phyloP scores from a whole-genome alignment of 2,113 vertebrate genomes.

The Nibea coibor region DNA sequence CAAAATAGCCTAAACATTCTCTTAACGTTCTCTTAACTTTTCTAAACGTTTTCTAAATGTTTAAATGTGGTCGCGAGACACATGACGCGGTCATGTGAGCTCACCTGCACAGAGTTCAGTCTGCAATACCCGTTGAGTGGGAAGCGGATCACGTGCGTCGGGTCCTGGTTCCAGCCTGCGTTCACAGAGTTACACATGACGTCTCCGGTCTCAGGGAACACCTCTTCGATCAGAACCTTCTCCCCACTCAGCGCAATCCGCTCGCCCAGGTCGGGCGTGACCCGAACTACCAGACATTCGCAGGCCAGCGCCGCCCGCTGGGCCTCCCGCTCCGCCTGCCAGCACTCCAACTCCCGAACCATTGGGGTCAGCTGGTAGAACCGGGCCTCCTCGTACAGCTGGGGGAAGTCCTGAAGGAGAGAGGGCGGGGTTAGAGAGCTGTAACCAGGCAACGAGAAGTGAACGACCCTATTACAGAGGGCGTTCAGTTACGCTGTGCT shows the following conservation, averaged over 20 bases:
- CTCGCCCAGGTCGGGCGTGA: constrained; percentile 92
- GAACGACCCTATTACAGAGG: too few species aligned
- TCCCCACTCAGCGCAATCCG: constrained; percentile 92
- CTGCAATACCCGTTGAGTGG: constrained; percentile 93
- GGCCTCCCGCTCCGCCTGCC: constrained; percentile 91
- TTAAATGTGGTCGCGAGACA: too few species aligned
- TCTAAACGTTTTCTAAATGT: too few species aligned
- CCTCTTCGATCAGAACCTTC: constrained; percentile 93
- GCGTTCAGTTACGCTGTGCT: too few species aligned
- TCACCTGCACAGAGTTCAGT: constrained; percentile 94
- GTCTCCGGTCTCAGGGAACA: constrained; percentile 93
- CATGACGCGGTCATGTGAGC: neutral
- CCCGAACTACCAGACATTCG: constrained; percentile 92
- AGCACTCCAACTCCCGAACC: constrained; percentile 93
- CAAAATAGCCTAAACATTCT: too few species aligned
- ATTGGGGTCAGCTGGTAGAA: constrained; percentile 94
- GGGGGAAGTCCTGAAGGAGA: constrained; percentile 88
- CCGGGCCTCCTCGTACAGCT: constrained; percentile 93
- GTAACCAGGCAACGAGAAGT: neutral
- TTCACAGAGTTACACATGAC: constrained; percentile 96
- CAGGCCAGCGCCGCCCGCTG: constrained; percentile 85
- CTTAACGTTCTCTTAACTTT: too few species aligned
- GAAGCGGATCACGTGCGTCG: constrained; percentile 93
- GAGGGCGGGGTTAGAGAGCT: neutral
- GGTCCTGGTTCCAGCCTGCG: constrained; percentile 95